These are phyloP conservation scores for Lampris incognitus DNA, from an alignment of 2,113 vertebrate genomes.

Conservation along the genomic window DNA sequence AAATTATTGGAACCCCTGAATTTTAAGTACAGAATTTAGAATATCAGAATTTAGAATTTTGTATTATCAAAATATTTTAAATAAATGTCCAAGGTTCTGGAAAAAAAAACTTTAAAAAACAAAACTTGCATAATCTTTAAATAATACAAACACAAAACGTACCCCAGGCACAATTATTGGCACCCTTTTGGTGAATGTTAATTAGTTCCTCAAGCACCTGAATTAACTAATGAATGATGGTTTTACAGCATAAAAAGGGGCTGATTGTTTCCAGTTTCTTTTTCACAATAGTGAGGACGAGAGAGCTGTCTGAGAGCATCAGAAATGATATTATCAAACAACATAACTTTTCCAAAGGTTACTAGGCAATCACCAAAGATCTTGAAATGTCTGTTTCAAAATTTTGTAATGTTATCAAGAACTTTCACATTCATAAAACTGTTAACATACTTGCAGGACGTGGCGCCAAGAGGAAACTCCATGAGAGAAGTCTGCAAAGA, in stretches of 20 bases:
- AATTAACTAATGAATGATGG: slow-evolving; percentile 1
- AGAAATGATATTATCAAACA: not conserved
- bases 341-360: not conserved
- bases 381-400: not conserved
- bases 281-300: not conserved
- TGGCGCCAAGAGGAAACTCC: not conserved
- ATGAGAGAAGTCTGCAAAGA: not conserved
- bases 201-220: not conserved
- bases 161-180: no score
- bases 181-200: no score
- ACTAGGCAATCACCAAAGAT: not conserved
- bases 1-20: no score
- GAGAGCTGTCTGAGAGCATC: not conserved
- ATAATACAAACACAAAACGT: no score
- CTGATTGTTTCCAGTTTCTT: no score
- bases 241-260: not conserved
- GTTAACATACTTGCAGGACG: not conserved
- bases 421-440: not conserved
- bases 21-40: no score
- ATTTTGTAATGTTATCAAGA: not conserved
- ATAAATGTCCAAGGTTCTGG: no score
- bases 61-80: no score
- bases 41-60: no score
- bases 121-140: no score
- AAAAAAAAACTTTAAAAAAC: no score